Evolutionary conservation across 2,797 vertebrate genomes (phyloP).

Genomic region (Natrix natrix): DNA sequence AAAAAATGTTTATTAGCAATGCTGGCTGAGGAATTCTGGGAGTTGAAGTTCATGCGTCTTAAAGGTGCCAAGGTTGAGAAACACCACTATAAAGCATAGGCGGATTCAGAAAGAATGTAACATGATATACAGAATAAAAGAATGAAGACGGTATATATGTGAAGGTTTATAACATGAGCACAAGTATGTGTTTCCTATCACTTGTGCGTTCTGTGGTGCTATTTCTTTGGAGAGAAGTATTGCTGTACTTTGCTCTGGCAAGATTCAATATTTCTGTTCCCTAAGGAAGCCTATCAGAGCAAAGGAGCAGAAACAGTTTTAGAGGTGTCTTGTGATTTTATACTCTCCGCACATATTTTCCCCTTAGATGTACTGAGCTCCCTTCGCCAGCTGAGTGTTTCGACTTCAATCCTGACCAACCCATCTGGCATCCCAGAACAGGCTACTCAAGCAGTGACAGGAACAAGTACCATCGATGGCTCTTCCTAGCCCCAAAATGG

Average conservation of each 20-base stretch:
- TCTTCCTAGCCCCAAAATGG: conserved; percentile 35
- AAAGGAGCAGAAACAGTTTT: neutral
- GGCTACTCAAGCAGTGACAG: conserved; percentile 81
- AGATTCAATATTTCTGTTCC: neutral
- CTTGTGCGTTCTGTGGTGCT: neutral
- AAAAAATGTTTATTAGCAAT: neutral
- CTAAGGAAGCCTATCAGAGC: neutral
- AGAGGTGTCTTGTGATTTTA: neutral
- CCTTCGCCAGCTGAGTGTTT: conserved; percentile 90
- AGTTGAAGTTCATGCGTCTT: neutral
- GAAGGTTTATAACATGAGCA: neutral
- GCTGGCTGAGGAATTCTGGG: neutral
- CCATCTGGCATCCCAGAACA: conserved; percentile 87
- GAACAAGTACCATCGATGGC: conserved; percentile 51
- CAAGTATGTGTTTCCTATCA: neutral
- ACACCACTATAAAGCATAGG: neutral
- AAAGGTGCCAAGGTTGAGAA: neutral
- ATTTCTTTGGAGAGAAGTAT: neutral
- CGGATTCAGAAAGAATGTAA: neutral
- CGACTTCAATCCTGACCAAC: conserved; percentile 89
- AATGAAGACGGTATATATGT: neutral
- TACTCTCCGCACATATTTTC: neutral
- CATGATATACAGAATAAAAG: neutral
- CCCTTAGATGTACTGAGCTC: conserved; percentile 86
- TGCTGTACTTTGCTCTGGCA: neutral